phyloP scores from a whole-genome alignment of 2,888 invertebrate species.

The Tyria jacobaeae region DNA sequence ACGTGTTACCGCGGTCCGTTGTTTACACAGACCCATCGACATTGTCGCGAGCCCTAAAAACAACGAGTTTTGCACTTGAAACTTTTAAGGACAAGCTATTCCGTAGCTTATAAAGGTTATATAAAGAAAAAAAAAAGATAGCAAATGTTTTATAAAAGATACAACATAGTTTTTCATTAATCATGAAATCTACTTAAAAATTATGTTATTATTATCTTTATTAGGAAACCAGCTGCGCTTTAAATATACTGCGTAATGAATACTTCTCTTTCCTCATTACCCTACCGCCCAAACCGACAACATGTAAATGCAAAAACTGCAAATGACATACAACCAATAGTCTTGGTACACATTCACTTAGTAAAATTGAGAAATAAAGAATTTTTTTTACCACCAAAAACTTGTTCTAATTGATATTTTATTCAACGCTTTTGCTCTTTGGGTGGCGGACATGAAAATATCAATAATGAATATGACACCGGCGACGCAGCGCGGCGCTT shows the following conservation, averaged over 20 bases:
- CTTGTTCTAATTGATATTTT: conserved; percentile 84
- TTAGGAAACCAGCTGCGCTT: conserved; percentile 43
- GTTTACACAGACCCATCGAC: conserved; percentile 78
- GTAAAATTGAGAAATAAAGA: conserved; percentile 83
- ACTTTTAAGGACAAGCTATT: conserved; percentile 65
- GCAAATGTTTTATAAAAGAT: background rate
- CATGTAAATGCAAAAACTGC: conserved; percentile 74
- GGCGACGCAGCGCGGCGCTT: conserved; percentile 59
- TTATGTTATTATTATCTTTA: conserved; percentile 32
- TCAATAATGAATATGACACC: conserved; percentile 76
- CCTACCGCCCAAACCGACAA: conserved; percentile 81
- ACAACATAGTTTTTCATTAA: conserved; percentile 22
- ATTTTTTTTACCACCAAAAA: conserved; percentile 72
- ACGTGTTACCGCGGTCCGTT: conserved; percentile 81
- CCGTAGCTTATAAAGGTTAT: background rate
- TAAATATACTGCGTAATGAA: conserved; percentile 72
- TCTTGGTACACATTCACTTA: conserved; percentile 76
- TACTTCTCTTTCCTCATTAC: conserved; percentile 81
- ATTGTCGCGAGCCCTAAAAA: conserved; percentile 76
- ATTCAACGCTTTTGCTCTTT: conserved; percentile 79
- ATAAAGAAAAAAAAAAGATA: background rate
- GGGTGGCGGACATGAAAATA: conserved; percentile 81
- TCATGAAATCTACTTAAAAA: conserved; percentile 27
- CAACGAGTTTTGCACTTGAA: conserved; percentile 55
- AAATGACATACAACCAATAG: conserved; percentile 81